Evolutionary conservation across 2,113 vertebrate genomes (phyloP), one percentile per base, ranked within the genome.

Genomic region (Nothobranchius furzeri): DNA sequence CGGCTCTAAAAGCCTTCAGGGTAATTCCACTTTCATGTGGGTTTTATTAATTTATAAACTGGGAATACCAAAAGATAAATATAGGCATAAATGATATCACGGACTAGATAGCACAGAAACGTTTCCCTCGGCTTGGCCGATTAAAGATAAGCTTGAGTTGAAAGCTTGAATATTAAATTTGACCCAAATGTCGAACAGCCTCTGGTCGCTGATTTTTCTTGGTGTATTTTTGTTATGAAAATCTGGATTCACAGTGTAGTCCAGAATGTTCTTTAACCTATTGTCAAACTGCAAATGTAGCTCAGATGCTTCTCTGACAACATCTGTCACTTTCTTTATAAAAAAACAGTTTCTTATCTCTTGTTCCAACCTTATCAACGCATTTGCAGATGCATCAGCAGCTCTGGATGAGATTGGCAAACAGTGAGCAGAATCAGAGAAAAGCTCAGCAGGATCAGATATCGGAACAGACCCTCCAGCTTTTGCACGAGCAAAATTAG

Each of bases 161-260:
- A 79, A 78, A 82, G 74, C 74, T 74, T 72, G 74, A 84, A 76
- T 80, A 79, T 74, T 69, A 74, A 50, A 72, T 78, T 72, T 76
- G 71, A 82, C 85, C 76, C 64, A 76, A 78, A 88, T 82, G 76
- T 83, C 74, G 7, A 43, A 64, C 45, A 46, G 54, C 68, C 40
- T 40, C 24, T 56, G 52, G 50, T 64, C 37, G 5, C 9, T 70
- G 67, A 70, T 57, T 65, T 48, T 53, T 1, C 42, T 67, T 3
- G 24, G 49, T 53, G 45, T 35, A 55, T 64, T 52, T 40, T 58
- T 49, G 69, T 64, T 64, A 30, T 37, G 12, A 46, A 35, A 53
- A 61, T 60, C 47, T 35, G 64, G 65, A 72, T 7, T 36, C 63
- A 25, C 49, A 52, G 47, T 24, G 30, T 49, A 56, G 71, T 60